phyloP scores from a whole-genome alignment of 2,888 invertebrate genomes.

The Chorisops tibialis region DNA sequence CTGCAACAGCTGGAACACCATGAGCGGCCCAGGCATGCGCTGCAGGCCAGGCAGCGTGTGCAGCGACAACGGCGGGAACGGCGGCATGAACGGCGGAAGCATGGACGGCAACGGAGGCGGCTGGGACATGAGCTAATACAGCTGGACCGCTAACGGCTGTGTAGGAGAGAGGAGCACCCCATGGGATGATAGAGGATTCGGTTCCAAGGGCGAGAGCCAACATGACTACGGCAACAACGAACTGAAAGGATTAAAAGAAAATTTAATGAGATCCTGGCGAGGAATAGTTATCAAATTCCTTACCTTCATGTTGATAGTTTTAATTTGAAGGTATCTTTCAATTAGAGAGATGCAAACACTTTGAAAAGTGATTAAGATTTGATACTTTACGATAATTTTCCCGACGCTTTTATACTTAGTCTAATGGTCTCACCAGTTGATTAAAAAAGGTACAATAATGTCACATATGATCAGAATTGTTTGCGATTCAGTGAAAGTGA shows the following conservation, averaged over 20 bases:
- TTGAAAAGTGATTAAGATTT: conserved; percentile 12
- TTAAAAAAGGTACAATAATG: background rate
- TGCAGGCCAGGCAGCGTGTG: background rate
- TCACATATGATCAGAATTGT: conserved; percentile 7
- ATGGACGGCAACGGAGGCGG: conserved; percentile 14
- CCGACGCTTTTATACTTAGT: conserved; percentile 8
- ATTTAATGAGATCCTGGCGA: background rate
- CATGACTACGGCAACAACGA: conserved; percentile 28
- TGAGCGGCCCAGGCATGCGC: background rate
- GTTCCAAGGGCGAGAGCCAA: conserved; percentile 30
- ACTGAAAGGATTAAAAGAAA: conserved; percentile 21
- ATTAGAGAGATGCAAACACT: conserved; percentile 17
- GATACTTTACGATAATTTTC: conserved; percentile 1
- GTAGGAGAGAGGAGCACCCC: conserved; percentile 33
- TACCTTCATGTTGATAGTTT: conserved; percentile 21
- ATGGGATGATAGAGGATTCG: conserved; percentile 23
- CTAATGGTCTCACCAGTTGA: background rate
- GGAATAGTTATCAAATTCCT: background rate
- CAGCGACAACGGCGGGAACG: background rate
- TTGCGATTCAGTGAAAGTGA: conserved; percentile 14
- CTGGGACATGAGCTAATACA: conserved; percentile 14
- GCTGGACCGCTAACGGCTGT: conserved; percentile 38
- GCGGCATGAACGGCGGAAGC: conserved; percentile 35
- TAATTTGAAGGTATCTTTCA: conserved; percentile 7
- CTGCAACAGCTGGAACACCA: background rate